Percentiles rank a stretch among this genome's conserved stretches.
These are phyloP conservation scores for Porites lutea DNA, from an alignment of 64 coral and sea anemone genomes.

Conservation along the genomic window DNA sequence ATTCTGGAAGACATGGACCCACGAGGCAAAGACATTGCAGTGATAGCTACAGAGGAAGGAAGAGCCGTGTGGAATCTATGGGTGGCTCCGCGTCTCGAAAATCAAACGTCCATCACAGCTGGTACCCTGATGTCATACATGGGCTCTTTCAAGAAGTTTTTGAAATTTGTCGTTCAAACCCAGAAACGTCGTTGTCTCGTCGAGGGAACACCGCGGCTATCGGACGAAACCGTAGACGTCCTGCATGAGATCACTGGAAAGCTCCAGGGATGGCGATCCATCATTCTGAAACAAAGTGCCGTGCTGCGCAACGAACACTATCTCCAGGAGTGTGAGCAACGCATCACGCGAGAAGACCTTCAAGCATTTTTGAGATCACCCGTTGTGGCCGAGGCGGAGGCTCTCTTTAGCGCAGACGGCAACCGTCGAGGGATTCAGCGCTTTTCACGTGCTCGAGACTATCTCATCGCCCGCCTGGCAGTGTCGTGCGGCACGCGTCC, in stretches of 20 bases:
- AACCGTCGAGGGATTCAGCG: background rate
- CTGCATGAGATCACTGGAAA: background rate
- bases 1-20: constrained; percentile 3
- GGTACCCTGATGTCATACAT: background rate
- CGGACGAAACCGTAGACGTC: background rate
- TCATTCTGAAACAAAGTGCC: background rate
- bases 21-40: background rate
- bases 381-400: background rate
- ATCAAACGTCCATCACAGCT: background rate
- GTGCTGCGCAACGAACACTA: background rate
- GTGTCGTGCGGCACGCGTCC: background rate
- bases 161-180: background rate
- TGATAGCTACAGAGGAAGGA: background rate
- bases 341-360: background rate
- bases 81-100: background rate
- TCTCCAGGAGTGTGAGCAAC: background rate
- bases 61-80: constrained; percentile 1
- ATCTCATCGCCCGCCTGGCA: background rate
- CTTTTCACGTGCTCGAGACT: background rate
- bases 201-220: background rate
- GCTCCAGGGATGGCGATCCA: background rate
- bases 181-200: background rate
- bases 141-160: background rate
- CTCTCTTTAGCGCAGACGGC: background rate
- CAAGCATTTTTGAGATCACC: background rate